Evolutionary conservation across 92 coral and sea anemone species (phyloP), one percentile per base, ranked within the genome.

Genomic region (Porites cylindrica): DNA sequence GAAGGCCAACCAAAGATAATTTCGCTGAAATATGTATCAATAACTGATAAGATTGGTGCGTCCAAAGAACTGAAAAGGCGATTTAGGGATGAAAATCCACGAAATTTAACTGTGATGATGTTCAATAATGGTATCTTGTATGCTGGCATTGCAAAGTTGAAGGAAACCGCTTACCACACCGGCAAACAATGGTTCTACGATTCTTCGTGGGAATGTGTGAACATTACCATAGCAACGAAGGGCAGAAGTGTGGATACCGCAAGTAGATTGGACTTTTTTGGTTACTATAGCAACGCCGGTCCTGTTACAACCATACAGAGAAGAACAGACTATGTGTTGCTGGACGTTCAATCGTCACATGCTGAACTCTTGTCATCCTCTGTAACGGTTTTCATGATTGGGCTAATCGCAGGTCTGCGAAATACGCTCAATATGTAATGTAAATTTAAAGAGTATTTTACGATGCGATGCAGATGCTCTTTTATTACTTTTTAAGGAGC

Each of bases 1-100:
- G 87, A 82, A 64, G 88, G 88, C 7, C 47, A 61, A 85, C 63
- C 66, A 26, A 76, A 85, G 75, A 77, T 38, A 11, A 11, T 82
- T 72, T 24, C 80, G 66, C 80, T 82, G 51, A 70, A 82, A 52
- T 82, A 82, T 13, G 47, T 52, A 68, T 68, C 85, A 19, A 66
- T 81, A 64, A 67, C 51, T 50, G 20, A 81, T 56, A 81, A 17
- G 19, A 64, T 65, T 81, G 85, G 38, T 43, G 38, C 75, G 7
- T 47, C 63, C 38, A 24, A 81, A 16, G 72, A 79, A 43, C 43
- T 66, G 85, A 81, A 81, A 67, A 43, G 62, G 18, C 18, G 3
- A 29, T 65, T 67, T 65, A 81, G 51, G 13, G 85, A 81, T 51
- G 64, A 74, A 78, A 78, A 78, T 78, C 82, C 82, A 19, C 82